Base-by-base conservation (phyloP, 2,888 invertebrate species). In the Chaetogeoica ovagalla region DNA sequence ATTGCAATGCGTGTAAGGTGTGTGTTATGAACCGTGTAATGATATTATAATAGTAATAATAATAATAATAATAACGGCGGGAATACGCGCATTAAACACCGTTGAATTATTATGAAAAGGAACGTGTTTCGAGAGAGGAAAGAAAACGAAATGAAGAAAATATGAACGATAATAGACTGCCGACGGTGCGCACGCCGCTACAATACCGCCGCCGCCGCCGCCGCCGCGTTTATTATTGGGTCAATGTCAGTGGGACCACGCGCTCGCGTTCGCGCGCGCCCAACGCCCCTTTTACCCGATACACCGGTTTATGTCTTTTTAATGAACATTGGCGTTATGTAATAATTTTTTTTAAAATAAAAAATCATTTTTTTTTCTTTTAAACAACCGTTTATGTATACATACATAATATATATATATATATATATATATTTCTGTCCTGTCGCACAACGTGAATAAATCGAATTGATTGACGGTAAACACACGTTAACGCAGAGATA, bases 181-280 rank as follows among this genome's bases (percentile, higher is more conserved):
- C 30, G 62, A 52, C 63, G 15, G 11, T 13, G 48, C 1, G n/a
- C n/a, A n/a, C 2, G 23, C 23, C 30, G 7, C 21, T n/a, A n/a
- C n/a, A n/a, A n/a, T n/a, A n/a, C 52, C 23, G 52, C 72, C 30
- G 62, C 63, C 63, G 15, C 19, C 48, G 48, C 1, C 2, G 23
- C 23, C 30, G 7, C 21, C 37, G 3, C 59, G 39, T 72, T 52
- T 66, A 59, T 52, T 66, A 59, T 59, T 68, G 59, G 76, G 76
- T 76, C 76, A 76, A 76, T 76, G 76, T 76, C 76, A 59, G 68
- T 59, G 48, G 66, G 48, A 76, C 76, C 76, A 66, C 66, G 63
- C 74, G 62, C 72, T 62, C 65, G 39, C 66, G 68, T n/a, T n/a
- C n/a, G 39, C 68, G 57, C 59, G 68, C 60, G 76, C 43, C 43